phyloP scores from a whole-genome alignment of 2,888 invertebrate genomes.

The Sabatieria punctata region DNA sequence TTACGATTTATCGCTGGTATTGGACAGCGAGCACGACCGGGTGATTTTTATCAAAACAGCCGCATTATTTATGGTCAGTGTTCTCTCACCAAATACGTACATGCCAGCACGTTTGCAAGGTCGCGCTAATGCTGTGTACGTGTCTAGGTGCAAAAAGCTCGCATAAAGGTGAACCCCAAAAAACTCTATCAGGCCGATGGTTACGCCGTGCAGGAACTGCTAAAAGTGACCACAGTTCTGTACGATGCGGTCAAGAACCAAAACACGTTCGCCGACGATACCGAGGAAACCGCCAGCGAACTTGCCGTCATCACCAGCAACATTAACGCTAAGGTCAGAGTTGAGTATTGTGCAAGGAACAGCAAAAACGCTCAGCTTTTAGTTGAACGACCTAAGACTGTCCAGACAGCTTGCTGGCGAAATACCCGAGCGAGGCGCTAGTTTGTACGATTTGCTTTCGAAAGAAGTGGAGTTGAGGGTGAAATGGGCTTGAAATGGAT shows the following conservation, averaged over 20 bases:
- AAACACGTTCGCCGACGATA: conserved; percentile 11
- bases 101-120: background rate
- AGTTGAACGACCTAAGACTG: conserved; percentile 63
- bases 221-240: conserved; percentile 69
- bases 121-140: background rate
- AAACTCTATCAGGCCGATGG: conserved; percentile 91
- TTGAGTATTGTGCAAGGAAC: background rate
- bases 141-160: conserved; percentile 56
- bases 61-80: conserved; percentile 64
- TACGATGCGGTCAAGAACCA: conserved; percentile 50
- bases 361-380: conserved; percentile 14
- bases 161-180: conserved; percentile 80
- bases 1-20: conserved; percentile 51
- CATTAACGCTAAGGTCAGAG: conserved; percentile 4
- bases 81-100: background rate
- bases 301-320: conserved; percentile 1
- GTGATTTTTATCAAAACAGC: conserved; percentile 67
- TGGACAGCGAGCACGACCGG: conserved; percentile 59
- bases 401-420: conserved; percentile 72
- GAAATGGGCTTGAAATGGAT: conserved; percentile 52
- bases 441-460: conserved; percentile 69
- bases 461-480: conserved; percentile 72
- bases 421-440: conserved; percentile 74
- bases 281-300: background rate
- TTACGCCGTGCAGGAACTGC: conserved; percentile 77